Conservation (phyloP, 2,888 invertebrate genomes). For the Pomacea canaliculata region DNA sequence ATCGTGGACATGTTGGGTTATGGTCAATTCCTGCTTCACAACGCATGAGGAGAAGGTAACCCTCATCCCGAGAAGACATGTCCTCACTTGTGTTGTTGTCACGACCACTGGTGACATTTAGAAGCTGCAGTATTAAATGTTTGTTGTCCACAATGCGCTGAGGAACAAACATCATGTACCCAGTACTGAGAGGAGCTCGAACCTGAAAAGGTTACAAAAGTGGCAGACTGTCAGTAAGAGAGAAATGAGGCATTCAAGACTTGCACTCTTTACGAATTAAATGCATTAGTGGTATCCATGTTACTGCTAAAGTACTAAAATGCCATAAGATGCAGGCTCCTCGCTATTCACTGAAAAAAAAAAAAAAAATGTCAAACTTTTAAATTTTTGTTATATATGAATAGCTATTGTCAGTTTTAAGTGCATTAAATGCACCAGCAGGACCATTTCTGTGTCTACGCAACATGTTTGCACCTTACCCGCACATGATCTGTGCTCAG, state of each 20-base stretch:
- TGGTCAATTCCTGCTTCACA: slow-evolving; percentile 54
- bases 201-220: slow-evolving; percentile 45
- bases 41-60: slow-evolving; percentile 68
- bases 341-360: not conserved
- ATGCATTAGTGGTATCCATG: too few species aligned
- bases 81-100: slow-evolving; percentile 54
- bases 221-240: too few species aligned
- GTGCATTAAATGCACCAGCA: too few species aligned
- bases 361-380: too few species aligned
- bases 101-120: slow-evolving; percentile 71
- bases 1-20: slow-evolving; percentile 47
- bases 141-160: slow-evolving; percentile 62
- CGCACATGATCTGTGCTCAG: slow-evolving; percentile 68
- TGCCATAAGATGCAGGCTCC: not conserved
- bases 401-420: too few species aligned
- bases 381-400: too few species aligned
- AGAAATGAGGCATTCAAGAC: too few species aligned
- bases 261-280: too few species aligned
- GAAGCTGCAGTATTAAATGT: slow-evolving; percentile 68
- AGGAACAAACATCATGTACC: slow-evolving; percentile 71
- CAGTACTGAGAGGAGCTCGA: slow-evolving; percentile 65
- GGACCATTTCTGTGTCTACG: too few species aligned
- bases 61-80: slow-evolving; percentile 38
- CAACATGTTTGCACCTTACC: slow-evolving; percentile 50
- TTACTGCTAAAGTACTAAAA: not conserved